These are phyloP conservation scores for Glomeris marginata DNA, from an alignment of 2,888 invertebrate species.

Conservation along the genomic window DNA sequence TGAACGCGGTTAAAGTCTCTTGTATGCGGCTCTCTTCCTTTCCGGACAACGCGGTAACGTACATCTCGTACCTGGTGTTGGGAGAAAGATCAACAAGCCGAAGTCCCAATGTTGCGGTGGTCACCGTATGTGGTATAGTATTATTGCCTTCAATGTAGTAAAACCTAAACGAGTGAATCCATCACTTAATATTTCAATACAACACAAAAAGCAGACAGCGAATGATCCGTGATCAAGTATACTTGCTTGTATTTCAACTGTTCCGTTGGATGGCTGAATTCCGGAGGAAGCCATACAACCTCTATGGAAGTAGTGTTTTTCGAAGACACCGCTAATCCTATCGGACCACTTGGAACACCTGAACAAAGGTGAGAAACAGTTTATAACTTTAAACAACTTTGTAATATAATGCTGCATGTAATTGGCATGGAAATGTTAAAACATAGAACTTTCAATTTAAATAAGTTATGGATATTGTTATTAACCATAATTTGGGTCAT, in stretches of 20 bases:
- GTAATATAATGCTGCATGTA: background rate
- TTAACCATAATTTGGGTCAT: too few species aligned
- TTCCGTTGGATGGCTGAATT: constrained; percentile 64
- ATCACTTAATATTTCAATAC: background rate
- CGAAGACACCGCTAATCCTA: constrained; percentile 56
- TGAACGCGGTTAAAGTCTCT: constrained; percentile 70
- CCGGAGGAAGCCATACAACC: constrained; percentile 70
- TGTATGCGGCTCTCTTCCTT: constrained; percentile 54
- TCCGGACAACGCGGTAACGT: constrained; percentile 45
- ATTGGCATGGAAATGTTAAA: background rate
- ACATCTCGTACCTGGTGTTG: constrained; percentile 67
- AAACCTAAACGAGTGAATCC: constrained; percentile 35
- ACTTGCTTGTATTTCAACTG: constrained; percentile 55
- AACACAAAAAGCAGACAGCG: background rate
- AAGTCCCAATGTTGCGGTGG: constrained; percentile 52
- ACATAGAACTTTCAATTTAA: too few species aligned
- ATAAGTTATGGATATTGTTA: too few species aligned
- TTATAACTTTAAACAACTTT: background rate
- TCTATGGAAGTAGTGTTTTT: constrained; percentile 71
- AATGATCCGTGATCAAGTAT: background rate
- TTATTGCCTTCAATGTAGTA: constrained; percentile 52
- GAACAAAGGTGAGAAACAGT: constrained; percentile 28
- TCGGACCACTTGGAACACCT: constrained; percentile 65
- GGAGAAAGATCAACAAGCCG: constrained; percentile 55
- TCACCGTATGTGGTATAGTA: constrained; percentile 40